Percentiles rank a stretch among this genome's conserved stretches.
These are phyloP conservation scores for Eupithecia dodoneata DNA, from an alignment of 2,888 invertebrate genomes.

Conservation along the genomic window DNA sequence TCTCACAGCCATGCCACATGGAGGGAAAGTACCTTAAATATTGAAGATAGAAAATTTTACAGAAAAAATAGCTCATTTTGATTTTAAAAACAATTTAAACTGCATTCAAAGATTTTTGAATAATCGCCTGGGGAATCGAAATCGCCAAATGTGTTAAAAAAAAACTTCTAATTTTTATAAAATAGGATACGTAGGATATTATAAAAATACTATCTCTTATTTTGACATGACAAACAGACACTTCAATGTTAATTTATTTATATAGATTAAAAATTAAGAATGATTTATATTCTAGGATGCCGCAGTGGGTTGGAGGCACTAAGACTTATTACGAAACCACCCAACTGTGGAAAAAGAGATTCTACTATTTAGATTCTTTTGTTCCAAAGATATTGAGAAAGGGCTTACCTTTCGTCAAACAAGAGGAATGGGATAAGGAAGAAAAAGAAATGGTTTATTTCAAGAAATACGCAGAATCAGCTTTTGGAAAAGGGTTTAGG, in stretches of 20 bases:
- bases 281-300: slow-evolving; percentile 1
- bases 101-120: too few relatives aligned
- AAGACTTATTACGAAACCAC: neutral
- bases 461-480: slow-evolving; percentile 1
- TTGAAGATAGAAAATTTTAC: too few relatives aligned
- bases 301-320: neutral
- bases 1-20: too few relatives aligned
- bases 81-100: too few relatives aligned
- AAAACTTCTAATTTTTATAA: too few relatives aligned
- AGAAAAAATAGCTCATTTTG: too few relatives aligned
- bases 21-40: too few relatives aligned
- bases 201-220: neutral
- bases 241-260: neutral
- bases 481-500: slow-evolving; percentile 16
- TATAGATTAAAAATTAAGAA: neutral
- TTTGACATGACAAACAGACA: neutral
- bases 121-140: too few relatives aligned
- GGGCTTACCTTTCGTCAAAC: neutral
- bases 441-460: neutral
- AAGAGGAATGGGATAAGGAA: slow-evolving; percentile 10
- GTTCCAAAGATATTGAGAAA: neutral
- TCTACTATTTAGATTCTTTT: neutral
- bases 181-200: too few relatives aligned
- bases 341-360: neutral
- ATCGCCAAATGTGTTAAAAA: too few relatives aligned